Evolutionary conservation across 2,888 invertebrate genomes (phyloP).

Genomic region (Acleris sparsana): DNA sequence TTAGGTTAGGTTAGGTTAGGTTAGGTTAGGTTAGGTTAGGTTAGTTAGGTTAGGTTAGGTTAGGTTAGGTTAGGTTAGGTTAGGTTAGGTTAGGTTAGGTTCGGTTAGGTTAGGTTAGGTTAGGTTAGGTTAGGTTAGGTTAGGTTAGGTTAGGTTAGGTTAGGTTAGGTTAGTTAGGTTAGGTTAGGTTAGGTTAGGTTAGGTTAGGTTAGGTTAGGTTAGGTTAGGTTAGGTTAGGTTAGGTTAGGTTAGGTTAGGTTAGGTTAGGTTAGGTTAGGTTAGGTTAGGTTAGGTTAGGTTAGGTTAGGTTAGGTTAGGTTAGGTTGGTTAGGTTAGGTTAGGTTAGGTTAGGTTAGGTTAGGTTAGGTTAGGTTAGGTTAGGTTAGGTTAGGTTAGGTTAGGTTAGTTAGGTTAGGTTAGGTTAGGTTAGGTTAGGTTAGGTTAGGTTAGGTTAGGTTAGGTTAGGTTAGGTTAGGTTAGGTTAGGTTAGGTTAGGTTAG

Average conservation of each 20-base stretch:
- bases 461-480: slow-evolving; percentile 26
- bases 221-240: slow-evolving; percentile 37
- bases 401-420: neutral
- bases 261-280: slow-evolving; percentile 23
- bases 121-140: slow-evolving; percentile 36
- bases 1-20: slow-evolving; percentile 35
- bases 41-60: slow-evolving; percentile 37
- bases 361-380: slow-evolving; percentile 2
- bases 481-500: slow-evolving; percentile 40
- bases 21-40: slow-evolving; percentile 37
- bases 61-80: slow-evolving; percentile 36
- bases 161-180: slow-evolving; percentile 32
- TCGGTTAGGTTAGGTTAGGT: no score
- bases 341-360: no score
- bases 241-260: slow-evolving; percentile 36
- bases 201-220: slow-evolving; percentile 37
- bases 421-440: neutral
- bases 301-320: neutral
- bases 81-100: no score
- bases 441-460: slow-evolving; percentile 1
- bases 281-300: slow-evolving; percentile 32
- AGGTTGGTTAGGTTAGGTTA: no score
- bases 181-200: slow-evolving; percentile 30
- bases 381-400: neutral
- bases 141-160: slow-evolving; percentile 36